Evolutionary conservation across 2,888 invertebrate species (phyloP).

Genomic region (Pammene aurita): DNA sequence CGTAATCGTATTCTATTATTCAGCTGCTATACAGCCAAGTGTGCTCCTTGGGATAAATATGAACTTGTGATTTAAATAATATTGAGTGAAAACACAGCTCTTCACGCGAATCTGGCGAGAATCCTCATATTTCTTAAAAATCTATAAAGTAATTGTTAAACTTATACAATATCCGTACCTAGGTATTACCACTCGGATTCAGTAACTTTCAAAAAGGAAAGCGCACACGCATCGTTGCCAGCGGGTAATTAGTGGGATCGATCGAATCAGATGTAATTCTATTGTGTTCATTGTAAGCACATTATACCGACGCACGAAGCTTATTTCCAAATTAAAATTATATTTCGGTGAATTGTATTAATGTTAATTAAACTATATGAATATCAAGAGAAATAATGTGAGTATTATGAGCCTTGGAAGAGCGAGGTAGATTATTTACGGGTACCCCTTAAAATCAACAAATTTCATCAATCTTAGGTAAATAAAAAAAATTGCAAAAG

Average conservation of each 20-base stretch:
- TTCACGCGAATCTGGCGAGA: too few species aligned
- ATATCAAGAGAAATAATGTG: background rate
- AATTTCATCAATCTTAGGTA: too few species aligned
- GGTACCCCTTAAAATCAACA: too few species aligned
- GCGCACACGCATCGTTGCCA: slow-evolving; percentile 46
- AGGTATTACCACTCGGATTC: background rate
- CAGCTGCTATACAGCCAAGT: too few species aligned
- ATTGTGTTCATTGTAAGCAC: slow-evolving; percentile 45
- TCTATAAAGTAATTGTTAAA: too few species aligned
- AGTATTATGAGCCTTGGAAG: background rate
- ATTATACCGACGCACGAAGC: slow-evolving; percentile 43
- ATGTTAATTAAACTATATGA: background rate
- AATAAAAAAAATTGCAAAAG: too few species aligned
- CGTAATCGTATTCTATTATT: too few species aligned
- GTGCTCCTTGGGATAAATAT: too few species aligned
- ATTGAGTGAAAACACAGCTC: too few species aligned
- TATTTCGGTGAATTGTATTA: slow-evolving; percentile 13
- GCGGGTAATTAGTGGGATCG: slow-evolving; percentile 74
- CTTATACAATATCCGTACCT: too few species aligned
- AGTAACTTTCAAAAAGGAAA: slow-evolving; percentile 15
- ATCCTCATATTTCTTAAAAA: too few species aligned
- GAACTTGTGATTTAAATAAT: too few species aligned
- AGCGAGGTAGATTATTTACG: background rate
- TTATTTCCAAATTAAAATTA: slow-evolving; percentile 12
- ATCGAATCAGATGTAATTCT: slow-evolving; percentile 52